A percentile compares a stretch with the other conserved stretches of the same genome.
Conservation (phyloP, 2,113 vertebrate species). For the Ictalurus punctatus region DNA sequence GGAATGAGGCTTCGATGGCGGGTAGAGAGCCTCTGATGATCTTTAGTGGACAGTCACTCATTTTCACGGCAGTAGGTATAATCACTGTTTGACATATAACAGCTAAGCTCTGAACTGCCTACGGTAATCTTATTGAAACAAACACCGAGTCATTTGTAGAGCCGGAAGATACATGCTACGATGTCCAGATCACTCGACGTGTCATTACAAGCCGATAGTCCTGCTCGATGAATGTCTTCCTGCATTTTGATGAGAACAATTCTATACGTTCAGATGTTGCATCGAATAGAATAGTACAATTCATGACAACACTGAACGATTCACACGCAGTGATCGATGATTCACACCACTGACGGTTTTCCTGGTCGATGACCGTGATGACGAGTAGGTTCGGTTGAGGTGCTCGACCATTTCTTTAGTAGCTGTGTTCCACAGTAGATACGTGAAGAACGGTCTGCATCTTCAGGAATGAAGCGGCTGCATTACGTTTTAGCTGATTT, state of each 20-base stretch:
- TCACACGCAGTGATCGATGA: neutral
- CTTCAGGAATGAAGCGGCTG: constrained; percentile 1
- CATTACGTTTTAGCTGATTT: neutral
- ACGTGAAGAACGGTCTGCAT: constrained; percentile 5
- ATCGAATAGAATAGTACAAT: neutral
- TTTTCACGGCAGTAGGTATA: neutral
- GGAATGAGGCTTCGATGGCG: too few species aligned
- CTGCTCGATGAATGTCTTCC: neutral
- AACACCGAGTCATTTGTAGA: neutral
- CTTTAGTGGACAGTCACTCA: neutral
- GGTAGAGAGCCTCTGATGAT: too few species aligned
- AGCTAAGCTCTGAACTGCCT: neutral
- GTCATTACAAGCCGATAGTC: neutral
- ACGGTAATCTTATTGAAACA: neutral
- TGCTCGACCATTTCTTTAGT: neutral
- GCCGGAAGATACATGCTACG: neutral
- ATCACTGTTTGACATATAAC: neutral
- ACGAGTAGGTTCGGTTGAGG: neutral
- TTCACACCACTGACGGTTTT: neutral
- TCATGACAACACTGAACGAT: neutral
- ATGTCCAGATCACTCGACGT: neutral
- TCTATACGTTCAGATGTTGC: neutral
- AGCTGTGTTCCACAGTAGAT: neutral
- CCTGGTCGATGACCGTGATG: neutral
- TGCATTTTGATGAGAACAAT: neutral